phyloP scores from a whole-genome alignment of 2,113 vertebrate genomes.

The Cavia aperea region DNA sequence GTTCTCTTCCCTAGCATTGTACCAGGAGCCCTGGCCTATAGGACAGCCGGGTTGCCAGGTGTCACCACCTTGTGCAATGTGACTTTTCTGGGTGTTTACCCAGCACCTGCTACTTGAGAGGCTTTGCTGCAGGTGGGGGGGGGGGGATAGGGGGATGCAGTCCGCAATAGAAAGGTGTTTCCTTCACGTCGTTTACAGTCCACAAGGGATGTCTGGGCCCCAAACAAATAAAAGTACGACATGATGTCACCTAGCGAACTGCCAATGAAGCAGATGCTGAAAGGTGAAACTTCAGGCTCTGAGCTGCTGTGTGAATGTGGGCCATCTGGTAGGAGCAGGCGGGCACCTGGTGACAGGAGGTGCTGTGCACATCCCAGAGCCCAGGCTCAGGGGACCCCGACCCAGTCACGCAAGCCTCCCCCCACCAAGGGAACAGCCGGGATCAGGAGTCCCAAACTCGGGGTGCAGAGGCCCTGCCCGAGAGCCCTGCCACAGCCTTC shows the following conservation, averaged over 20 bases:
- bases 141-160: neutral
- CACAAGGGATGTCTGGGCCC: neutral
- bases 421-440: fast-evolving
- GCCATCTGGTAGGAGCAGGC: neutral
- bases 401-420: neutral
- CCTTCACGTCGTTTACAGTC: neutral
- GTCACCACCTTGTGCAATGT: neutral
- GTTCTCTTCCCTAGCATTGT: neutral
- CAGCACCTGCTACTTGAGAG: neutral
- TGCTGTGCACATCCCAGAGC: neutral
- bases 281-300: neutral
- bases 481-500: neutral
- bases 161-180: neutral
- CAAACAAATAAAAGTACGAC: neutral
- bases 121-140: neutral
- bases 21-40: neutral
- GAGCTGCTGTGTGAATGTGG: neutral
- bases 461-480: neutral
- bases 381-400: neutral
- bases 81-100: neutral
- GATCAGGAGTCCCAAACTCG: neutral
- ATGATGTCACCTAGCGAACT: neutral
- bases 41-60: neutral
- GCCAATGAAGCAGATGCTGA: neutral
- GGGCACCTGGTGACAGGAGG: neutral